Evolutionary conservation across 2,888 invertebrate species (phyloP), one percentile per base, ranked within the genome.

Genomic region (Holacanthella duospinosa): DNA sequence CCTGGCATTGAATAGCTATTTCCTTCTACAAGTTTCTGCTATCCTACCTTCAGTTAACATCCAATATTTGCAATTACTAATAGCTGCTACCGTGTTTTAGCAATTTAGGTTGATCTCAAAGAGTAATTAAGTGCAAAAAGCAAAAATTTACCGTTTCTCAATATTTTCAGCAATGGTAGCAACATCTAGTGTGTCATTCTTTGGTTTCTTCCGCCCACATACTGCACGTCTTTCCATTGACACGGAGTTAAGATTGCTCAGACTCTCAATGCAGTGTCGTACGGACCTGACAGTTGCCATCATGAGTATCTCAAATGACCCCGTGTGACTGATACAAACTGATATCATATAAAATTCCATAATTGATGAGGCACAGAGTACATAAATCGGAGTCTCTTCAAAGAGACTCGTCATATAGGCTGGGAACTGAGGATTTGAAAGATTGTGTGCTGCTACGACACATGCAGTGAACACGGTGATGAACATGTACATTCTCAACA

Each of bases 101-200:
- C n/a, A n/a, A n/a, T n/a, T n/a, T n/a, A n/a, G n/a, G n/a, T n/a
- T n/a, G n/a, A n/a, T n/a, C n/a, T n/a, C n/a, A n/a, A n/a, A n/a
- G n/a, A n/a, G n/a, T n/a, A n/a, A n/a, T n/a, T n/a, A n/a, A n/a
- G n/a, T n/a, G n/a, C n/a, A n/a, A n/a, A n/a, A n/a, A n/a, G n/a
- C n/a, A n/a, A n/a, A n/a, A n/a, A n/a, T n/a, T n/a, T n/a, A n/a
- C n/a, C 71, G 55, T 53, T 71, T 71, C 60, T 71, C 71, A 29
- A 71, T 71, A 60, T 71, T 71, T 61, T 71, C 71, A 2, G 71
- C 71, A 60, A 71, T 71, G 6, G 71, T 71, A 12, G 71, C 71
- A 61, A 71, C 71, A 64, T 71, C 71, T 59, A 71, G 55, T 6
- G 71, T 71, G 60, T 71, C 71, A 60, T 71, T 71, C 67, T 71